phyloP scores from a whole-genome alignment of 2,797 vertebrate genomes.

The Anas bahamensis region DNA sequence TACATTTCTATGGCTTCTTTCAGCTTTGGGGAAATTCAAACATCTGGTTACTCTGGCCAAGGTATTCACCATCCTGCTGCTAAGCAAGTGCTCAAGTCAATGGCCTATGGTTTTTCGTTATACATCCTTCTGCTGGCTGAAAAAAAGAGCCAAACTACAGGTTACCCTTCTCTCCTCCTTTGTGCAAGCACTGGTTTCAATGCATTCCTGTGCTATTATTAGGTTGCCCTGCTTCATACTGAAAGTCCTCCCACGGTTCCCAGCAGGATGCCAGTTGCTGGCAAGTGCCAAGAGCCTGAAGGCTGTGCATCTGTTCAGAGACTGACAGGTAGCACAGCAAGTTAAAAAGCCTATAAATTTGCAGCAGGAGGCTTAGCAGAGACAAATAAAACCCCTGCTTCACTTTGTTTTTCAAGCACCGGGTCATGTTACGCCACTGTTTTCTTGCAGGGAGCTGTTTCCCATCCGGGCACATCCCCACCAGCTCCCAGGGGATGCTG shows the following conservation, averaged over 20 bases:
- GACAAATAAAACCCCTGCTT: neutral
- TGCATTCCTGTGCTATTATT: constrained; percentile 24
- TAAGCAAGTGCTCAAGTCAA: neutral
- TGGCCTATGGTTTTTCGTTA: neutral
- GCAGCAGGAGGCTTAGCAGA: constrained; percentile 19
- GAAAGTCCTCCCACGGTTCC: constrained; percentile 43
- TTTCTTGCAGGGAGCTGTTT: neutral
- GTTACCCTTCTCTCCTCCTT: neutral
- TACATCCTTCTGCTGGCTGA: neutral
- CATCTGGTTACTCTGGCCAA: neutral
- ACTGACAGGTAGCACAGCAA: constrained; percentile 63
- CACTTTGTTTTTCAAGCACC: neutral
- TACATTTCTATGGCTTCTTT: neutral
- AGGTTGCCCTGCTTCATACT: constrained; percentile 33
- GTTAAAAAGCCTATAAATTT: constrained; percentile 42
- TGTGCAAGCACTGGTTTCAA: neutral
- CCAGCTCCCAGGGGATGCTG: neutral
- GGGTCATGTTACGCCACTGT: neutral
- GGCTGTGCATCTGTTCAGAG: constrained; percentile 66
- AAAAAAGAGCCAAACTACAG: neutral
- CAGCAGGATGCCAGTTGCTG: constrained; percentile 61
- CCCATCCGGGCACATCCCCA: fast-evolving
- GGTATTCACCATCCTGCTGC: neutral
- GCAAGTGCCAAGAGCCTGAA: constrained; percentile 28
- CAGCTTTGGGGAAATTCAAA: neutral